A percentile compares a stretch with the other conserved stretches of the same genome.
Evolutionary conservation across 2,113 vertebrate genomes (phyloP).

Genomic region (Poecilia latipinna): DNA sequence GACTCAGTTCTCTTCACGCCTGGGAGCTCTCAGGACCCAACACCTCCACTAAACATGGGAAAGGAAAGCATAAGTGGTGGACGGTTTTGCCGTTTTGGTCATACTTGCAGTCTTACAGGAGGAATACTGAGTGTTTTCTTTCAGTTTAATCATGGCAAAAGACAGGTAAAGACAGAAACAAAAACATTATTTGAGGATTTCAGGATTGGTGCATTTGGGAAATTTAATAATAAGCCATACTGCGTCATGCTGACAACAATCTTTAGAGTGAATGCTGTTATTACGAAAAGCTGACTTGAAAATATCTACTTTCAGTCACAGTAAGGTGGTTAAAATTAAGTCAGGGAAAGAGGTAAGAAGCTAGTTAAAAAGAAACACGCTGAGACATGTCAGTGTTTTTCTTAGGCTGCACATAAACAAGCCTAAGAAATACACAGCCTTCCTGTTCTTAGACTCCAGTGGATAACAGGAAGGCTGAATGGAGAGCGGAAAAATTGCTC

Average conservation of each 20-base stretch:
- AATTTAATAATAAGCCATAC: background rate
- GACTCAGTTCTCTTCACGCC: conserved; percentile 2
- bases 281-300: too few relatives aligned
- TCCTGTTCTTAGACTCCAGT: background rate
- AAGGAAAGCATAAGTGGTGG: background rate
- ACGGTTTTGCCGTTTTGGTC: background rate
- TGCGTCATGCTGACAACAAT: too few relatives aligned
- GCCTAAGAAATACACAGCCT: background rate
- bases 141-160: background rate
- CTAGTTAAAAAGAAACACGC: background rate
- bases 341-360: background rate
- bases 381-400: background rate
- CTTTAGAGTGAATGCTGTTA: too few relatives aligned
- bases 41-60: background rate
- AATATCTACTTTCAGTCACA: too few relatives aligned
- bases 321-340: too few relatives aligned
- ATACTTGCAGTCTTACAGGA: background rate
- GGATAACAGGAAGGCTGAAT: background rate
- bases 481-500: background rate
- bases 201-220: background rate
- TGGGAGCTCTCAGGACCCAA: conserved; percentile 10
- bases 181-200: background rate
- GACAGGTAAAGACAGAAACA: background rate
- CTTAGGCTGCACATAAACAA: background rate
- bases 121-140: background rate